Base-by-base conservation (phyloP, 2,888 invertebrate genomes). In the Microplitis manilae region DNA sequence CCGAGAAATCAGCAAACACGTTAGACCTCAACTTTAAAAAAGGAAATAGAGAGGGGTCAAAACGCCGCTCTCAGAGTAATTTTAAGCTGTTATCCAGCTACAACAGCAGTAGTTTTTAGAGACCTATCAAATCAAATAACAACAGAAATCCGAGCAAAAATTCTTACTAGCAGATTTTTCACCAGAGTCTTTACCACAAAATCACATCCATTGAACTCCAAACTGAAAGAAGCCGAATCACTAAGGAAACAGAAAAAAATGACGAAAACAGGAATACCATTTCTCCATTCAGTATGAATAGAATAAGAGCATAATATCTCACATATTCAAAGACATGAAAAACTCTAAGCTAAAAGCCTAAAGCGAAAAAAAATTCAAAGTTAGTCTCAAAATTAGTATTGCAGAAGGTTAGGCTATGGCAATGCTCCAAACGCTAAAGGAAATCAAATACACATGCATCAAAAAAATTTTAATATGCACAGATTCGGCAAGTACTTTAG, bases 91-190 rank as follows among this genome's bases (percentile, higher is more conserved):
- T 65, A 65, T 5, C 13, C 9, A 65, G 17, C 65, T 5, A 75
- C 75, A 2, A 69, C 75, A 6, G 64, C 62, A 1, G 68, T 68
- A 7, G 50, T 75, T 6, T 5, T 73, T 5, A 8, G 38, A 13
- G 73, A 73, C 2, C 2, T 73, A 5, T 5, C 73, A 9, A 64
- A 17, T 6, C 65, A 41, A 20, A 9, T 13, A 4, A 41, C 73
- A 1, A 41, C 50, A 0, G 41, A 9, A 8, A 38, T 20, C 5
- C 15, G 73, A 41, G 65, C 67, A 5, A 30, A 76, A 6, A 6
- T 39, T 0, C 38, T 76, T 9, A 41, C 68, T 0, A 68, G 30
- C 0, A 20, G n/a, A 60, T 72, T 59, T 9, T 6, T 76, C 1
- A 2, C 38, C 0, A 71, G 71, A 20, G 17, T 13, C 5, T 9